Percentiles rank a stretch among this genome's conserved stretches.
Conservation (phyloP, 1,140 invertebrate genomes). For the Cydia amplana region DNA sequence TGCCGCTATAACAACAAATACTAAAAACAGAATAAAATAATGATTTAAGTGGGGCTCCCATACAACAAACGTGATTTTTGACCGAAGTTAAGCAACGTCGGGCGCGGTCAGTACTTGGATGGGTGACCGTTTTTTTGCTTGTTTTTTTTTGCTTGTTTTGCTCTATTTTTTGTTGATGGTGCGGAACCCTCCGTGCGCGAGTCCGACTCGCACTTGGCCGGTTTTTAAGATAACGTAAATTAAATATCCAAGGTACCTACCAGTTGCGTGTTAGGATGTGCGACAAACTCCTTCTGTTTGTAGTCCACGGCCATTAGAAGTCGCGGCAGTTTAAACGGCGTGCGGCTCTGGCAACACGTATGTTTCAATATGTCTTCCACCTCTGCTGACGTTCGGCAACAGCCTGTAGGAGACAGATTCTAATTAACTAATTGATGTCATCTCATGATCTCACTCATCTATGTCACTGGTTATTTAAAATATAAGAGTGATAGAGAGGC, state of each 20-base stretch:
- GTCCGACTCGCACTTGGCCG: too few species aligned
- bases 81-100: conserved; percentile 26
- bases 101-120: conserved; percentile 70
- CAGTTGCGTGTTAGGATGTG: conserved; percentile 87
- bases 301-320: conserved; percentile 86
- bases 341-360: conserved; percentile 56
- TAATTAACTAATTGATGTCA: background rate
- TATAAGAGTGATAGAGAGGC: too few species aligned
- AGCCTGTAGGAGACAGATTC: conserved; percentile 48
- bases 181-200: too few species aligned
- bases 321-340: conserved; percentile 79
- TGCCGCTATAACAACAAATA: too few species aligned
- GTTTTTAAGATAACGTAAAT: too few species aligned
- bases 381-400: conserved; percentile 84
- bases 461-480: too few species aligned
- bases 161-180: too few species aligned
- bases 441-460: too few species aligned
- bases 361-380: conserved; percentile 84
- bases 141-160: too few species aligned
- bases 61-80: too few species aligned
- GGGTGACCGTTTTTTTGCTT: background rate
- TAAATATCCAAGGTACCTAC: conserved; percentile 49
- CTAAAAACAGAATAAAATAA: too few species aligned
- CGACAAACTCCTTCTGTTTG: conserved; percentile 87
- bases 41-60: too few species aligned